A percentile compares a stretch with the other conserved stretches of the same genome.
phyloP scores from a whole-genome alignment of 2,888 invertebrate species.

The Diarsia dahlii region DNA sequence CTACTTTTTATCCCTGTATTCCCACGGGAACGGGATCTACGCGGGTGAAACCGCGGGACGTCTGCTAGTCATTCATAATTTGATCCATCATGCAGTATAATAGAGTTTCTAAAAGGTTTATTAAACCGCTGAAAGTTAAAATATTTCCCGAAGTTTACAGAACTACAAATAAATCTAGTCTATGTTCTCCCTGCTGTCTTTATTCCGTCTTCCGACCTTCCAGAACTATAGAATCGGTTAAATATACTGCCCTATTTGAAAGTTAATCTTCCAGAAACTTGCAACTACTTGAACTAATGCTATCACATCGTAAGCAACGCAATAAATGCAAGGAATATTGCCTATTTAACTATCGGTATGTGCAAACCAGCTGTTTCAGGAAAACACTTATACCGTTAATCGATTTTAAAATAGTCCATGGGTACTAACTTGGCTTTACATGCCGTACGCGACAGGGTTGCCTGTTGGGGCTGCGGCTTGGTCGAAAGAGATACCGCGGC shows the following conservation, averaged over 20 bases:
- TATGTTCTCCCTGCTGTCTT: no score
- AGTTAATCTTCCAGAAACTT: conserved; percentile 41
- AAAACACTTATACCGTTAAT: conserved; percentile 20
- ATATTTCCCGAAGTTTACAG: neutral
- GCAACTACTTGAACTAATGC: conserved; percentile 32
- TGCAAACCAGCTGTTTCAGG: neutral
- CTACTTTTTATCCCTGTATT: no score
- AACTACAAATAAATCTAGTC: neutral
- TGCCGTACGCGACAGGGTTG: no score
- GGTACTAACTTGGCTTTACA: no score
- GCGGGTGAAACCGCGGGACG: no score
- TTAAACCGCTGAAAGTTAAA: neutral
- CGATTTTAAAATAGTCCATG: neutral
- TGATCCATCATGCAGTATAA: neutral
- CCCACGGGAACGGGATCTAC: no score
- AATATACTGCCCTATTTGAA: conserved; percentile 20
- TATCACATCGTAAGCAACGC: conserved; percentile 5
- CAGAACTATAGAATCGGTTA: neutral
- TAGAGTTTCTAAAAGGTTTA: neutral
- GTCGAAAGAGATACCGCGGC: no score
- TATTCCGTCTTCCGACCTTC: no score
- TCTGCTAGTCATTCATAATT: no score
- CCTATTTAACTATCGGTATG: conserved; percentile 11
- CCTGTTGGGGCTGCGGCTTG: no score
- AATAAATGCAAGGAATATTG: conserved; percentile 35